Evolutionary conservation across 2,888 invertebrate genomes (phyloP), one percentile per base, ranked within the genome.

Genomic region (Palloptera scutellata): DNA sequence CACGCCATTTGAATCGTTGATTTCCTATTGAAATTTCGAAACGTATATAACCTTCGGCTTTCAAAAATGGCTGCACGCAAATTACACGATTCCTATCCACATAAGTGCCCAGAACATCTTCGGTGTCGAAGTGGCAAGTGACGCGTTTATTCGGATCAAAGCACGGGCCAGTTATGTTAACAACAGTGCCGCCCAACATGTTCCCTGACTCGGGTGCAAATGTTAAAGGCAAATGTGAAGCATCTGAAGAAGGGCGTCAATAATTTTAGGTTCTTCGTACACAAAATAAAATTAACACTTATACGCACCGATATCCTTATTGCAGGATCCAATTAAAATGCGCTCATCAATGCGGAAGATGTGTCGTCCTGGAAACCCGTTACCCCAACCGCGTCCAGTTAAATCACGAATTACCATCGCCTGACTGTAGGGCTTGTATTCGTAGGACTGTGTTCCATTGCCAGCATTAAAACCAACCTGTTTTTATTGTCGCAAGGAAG

Each of bases 391-490:
- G 79, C 95, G 89, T 9, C 91, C 91, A 0, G 92, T 91, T 72
- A 97, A 86, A 84, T 95, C 95, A 76, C 94, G 88, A 51, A 96
- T 88, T 3, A 95, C 93, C 55, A 93, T 92, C 11, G 89, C 89
- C 84, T 96, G 96, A 60, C 96, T 96, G 85, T 95, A 97, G 0
- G 96, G 96, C 68, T 88, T 89, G 83, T 96, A 96, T 85, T 95
- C 94, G 83, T 91, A 95, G 72, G 92, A 90, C 81, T 91, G 90
- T 0, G 96, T 96, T 17, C 96, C 96, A 80, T 97, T 96, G 62
- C 98, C 98, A 64, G 94, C 98, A 83, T 98, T 98, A 83, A 98
- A 98, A 53, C 98, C 98, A 79, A 95, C 91, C 95, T 95, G 78
- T 13, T n/a, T 12, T 2, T 48, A 48, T n/a, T 12, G 3, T 12